phyloP scores from a whole-genome alignment of 2,888 invertebrate species.

The Xestia c-nigrum region DNA sequence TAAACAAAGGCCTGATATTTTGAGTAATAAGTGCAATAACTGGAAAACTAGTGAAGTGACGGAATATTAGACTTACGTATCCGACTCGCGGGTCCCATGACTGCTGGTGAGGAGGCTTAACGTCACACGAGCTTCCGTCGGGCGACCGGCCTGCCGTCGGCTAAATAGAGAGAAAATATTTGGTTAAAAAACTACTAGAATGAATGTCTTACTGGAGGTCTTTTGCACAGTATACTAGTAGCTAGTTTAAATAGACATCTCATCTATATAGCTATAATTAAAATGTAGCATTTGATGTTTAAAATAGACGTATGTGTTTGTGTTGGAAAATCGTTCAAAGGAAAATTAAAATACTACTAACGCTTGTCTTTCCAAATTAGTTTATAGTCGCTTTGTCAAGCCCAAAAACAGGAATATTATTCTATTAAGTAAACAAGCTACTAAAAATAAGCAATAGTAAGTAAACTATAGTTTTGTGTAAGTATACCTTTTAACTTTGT shows the following conservation, averaged over 20 bases:
- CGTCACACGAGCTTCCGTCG: slow-evolving; percentile 87
- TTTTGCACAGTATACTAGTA: not conserved
- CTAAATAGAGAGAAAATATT: slow-evolving; percentile 70
- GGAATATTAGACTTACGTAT: slow-evolving; percentile 82
- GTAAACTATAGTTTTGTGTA: too few species aligned
- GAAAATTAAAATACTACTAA: not conserved
- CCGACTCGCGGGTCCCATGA: slow-evolving; percentile 89
- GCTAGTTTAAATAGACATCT: not conserved
- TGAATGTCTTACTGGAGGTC: not conserved
- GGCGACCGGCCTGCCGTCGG: slow-evolving; percentile 87
- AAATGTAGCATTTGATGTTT: not conserved
- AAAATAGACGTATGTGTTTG: not conserved
- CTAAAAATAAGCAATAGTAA: too few species aligned
- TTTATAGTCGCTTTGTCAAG: not conserved
- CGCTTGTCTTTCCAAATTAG: not conserved
- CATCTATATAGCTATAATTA: not conserved
- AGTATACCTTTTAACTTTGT: too few species aligned
- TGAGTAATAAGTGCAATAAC: slow-evolving; percentile 46
- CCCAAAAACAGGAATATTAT: not conserved
- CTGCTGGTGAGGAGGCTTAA: slow-evolving; percentile 88
- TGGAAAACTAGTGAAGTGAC: slow-evolving; percentile 41
- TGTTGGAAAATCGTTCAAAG: not conserved
- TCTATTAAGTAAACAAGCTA: not conserved
- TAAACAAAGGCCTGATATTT: not conserved
- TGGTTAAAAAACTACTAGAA: not conserved